These are phyloP conservation scores for Polydrusus cervinus DNA, from an alignment of 2,888 invertebrate species.

Conservation along the genomic window DNA sequence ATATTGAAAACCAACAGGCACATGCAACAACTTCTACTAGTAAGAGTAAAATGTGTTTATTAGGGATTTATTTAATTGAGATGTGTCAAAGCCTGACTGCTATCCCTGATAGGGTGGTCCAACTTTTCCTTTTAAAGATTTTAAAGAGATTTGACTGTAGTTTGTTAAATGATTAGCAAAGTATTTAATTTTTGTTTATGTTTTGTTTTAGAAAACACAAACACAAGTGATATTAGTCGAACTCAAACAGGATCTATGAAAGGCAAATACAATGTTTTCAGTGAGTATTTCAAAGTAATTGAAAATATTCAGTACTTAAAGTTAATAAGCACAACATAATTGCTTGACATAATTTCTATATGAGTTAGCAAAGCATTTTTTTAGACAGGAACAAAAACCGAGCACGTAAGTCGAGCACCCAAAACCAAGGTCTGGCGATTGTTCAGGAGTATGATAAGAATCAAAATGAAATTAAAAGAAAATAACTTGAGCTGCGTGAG, in stretches of 20 bases:
- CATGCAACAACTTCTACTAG: not conserved
- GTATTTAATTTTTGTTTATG: constrained; percentile 1
- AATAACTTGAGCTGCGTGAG: not conserved
- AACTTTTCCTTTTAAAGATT: not conserved
- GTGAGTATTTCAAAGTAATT: constrained; percentile 1
- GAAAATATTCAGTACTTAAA: not conserved
- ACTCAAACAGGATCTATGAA: not conserved
- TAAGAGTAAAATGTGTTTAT: not conserved
- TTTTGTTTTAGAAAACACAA: not conserved
- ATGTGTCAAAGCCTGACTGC: not conserved
- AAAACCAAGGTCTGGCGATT: not conserved
- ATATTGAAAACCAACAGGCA: not conserved
- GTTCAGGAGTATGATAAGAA: constrained; percentile 1
- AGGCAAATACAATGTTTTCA: not conserved
- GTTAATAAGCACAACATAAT: constrained; percentile 1
- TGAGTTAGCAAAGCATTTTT: not conserved
- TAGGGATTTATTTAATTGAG: not conserved
- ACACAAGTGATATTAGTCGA: not conserved
- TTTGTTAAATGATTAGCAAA: not conserved
- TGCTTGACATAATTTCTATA: not conserved
- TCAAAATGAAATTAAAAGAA: not conserved
- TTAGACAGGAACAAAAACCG: not conserved
- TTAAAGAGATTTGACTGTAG: not conserved
- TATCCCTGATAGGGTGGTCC: constrained; percentile 1
- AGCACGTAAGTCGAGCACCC: constrained; percentile 1